Evolutionary conservation across 92 coral and sea anemone genomes (phyloP).

Genomic region (Phenganax stokvisi): DNA sequence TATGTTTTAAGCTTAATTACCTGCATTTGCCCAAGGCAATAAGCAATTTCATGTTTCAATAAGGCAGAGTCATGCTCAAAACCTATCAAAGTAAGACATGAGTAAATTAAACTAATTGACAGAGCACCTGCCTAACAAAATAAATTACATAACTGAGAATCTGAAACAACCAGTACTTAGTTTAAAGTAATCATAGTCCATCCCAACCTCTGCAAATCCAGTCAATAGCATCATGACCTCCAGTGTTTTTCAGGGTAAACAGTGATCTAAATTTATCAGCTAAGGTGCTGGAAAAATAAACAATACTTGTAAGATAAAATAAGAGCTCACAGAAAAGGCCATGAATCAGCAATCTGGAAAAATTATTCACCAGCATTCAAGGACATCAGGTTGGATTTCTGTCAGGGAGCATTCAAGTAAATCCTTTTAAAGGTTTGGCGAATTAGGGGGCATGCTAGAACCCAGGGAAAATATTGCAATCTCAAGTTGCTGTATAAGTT

Average conservation of each 20-base stretch:
- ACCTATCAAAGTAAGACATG: slow-evolving; percentile 42
- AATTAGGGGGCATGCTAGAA: too few species aligned
- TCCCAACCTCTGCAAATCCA: slow-evolving; percentile 74
- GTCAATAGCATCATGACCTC: slow-evolving; percentile 93
- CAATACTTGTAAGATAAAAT: neutral
- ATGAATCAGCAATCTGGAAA: too few species aligned
- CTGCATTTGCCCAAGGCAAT: slow-evolving; percentile 98
- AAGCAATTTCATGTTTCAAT: slow-evolving; percentile 87
- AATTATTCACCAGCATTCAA: too few species aligned
- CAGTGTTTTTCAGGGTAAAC: slow-evolving; percentile 85
- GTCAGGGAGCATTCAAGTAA: too few species aligned
- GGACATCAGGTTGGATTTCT: too few species aligned
- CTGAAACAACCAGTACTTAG: too few species aligned
- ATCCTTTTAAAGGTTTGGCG: too few species aligned
- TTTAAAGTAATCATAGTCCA: neutral
- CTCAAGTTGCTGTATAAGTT: too few species aligned
- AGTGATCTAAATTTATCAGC: slow-evolving; percentile 91
- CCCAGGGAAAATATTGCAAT: too few species aligned
- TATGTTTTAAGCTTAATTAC: slow-evolving; percentile 30
- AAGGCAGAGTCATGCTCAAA: slow-evolving; percentile 89
- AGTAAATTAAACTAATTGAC: neutral
- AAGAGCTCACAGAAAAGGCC: neutral
- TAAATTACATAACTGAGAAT: neutral
- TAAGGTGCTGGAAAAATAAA: slow-evolving; percentile 55
- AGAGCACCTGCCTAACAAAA: neutral